A percentile compares a stretch with the other conserved stretches of the same genome.
Conservation (phyloP, 2,888 invertebrate species). For the Dynastes maya region DNA sequence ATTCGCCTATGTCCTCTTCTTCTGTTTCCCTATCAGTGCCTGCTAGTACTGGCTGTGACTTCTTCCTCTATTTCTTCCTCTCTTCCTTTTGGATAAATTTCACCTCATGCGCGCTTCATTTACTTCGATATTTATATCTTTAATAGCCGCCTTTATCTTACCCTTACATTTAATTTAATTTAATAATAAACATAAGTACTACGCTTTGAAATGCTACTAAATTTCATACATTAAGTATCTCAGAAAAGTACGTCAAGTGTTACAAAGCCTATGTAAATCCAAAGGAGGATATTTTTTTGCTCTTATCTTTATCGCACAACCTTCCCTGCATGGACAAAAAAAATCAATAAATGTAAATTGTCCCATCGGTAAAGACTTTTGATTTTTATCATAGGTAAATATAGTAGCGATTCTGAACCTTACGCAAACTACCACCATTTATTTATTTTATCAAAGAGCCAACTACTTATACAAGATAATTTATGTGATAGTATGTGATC, state of each 20-base stretch:
- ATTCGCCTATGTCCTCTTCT: constrained; percentile 27
- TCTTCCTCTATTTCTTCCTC: constrained; percentile 38
- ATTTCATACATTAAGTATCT: background rate
- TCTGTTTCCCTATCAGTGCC: background rate
- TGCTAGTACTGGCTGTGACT: background rate
- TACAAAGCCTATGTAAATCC: no score
- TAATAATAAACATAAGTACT: constrained; percentile 48
- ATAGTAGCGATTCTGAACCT: constrained; percentile 23
- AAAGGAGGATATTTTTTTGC: no score
- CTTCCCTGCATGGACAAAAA: background rate
- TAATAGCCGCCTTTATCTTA: constrained; percentile 43
- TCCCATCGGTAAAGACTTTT: constrained; percentile 6
- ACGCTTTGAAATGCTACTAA: constrained; percentile 28
- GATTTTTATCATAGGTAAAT: constrained; percentile 37
- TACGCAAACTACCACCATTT: constrained; percentile 22
- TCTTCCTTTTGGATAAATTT: constrained; percentile 37
- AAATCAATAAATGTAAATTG: constrained; percentile 29
- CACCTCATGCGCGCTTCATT: constrained; percentile 39
- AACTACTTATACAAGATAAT: constrained; percentile 44
- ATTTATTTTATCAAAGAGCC: constrained; percentile 49
- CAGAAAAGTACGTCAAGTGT: no score
- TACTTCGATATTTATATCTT: constrained; percentile 42
- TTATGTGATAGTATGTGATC: constrained; percentile 46
- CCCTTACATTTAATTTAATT: constrained; percentile 40
- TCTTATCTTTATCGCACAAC: no score